phyloP scores from a whole-genome alignment of 2,888 invertebrate species.

The Xestia sexstrigata region DNA sequence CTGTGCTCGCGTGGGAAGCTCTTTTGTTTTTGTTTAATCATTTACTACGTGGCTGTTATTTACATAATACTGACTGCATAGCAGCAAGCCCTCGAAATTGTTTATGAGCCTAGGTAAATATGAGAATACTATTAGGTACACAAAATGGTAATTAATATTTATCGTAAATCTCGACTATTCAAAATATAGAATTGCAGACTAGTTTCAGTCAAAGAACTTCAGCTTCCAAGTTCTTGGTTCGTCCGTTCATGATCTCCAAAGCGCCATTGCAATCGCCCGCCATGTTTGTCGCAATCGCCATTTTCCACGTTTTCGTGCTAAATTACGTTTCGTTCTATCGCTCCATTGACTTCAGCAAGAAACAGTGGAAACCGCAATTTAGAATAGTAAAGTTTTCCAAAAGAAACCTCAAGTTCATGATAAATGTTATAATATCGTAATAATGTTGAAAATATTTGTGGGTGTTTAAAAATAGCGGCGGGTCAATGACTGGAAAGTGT shows the following conservation, averaged over 20 bases:
- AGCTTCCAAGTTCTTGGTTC: slow-evolving; percentile 63
- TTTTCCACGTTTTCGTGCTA: slow-evolving; percentile 70
- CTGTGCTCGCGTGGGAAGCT: slow-evolving; percentile 50
- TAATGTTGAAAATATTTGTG: slow-evolving; percentile 39
- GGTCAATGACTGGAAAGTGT: slow-evolving; percentile 51
- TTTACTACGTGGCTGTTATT: slow-evolving; percentile 48
- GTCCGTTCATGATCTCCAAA: slow-evolving; percentile 71
- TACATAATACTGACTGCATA: slow-evolving; percentile 23
- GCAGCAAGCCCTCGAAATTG: slow-evolving; percentile 9
- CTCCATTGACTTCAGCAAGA: slow-evolving; percentile 51
- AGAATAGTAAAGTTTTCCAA: slow-evolving; percentile 68
- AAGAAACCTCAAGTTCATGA: slow-evolving; percentile 79
- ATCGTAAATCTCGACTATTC: neutral
- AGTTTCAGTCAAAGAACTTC: slow-evolving; percentile 5
- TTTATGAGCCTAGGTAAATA: neutral
- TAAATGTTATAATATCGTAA: slow-evolving; percentile 56
- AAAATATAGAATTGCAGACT: neutral
- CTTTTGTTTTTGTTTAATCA: slow-evolving; percentile 45
- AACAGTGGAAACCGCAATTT: slow-evolving; percentile 69
- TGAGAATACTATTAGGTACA: neutral
- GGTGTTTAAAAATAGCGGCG: slow-evolving; percentile 27
- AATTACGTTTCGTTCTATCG: slow-evolving; percentile 56
- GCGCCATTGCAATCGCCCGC: slow-evolving; percentile 64
- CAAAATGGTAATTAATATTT: neutral
- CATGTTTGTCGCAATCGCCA: slow-evolving; percentile 67